Base-by-base conservation (phyloP, 1,140 invertebrate species). In the Hycleus cichorii region DNA sequence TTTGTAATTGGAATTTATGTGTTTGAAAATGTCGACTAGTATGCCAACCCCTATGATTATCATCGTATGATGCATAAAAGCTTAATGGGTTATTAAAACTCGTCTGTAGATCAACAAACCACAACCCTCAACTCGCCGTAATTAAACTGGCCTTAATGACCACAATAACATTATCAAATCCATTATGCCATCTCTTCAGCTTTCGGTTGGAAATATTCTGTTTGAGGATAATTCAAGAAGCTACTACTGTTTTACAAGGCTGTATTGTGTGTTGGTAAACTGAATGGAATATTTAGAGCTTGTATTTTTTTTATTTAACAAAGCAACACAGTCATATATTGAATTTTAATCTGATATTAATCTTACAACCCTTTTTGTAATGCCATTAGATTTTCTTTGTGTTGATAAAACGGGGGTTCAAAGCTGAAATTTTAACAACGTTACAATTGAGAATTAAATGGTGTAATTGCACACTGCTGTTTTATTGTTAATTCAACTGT, bases 151-250 rank as follows among this genome's bases (percentile, higher is more conserved):
- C 62, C 62, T 63, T 63, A 63, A 63, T 60, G 58, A 57, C 58
- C 50, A 54, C 58, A 57, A 63, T 63, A 63, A 63, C 58, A 63
- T 63, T 63, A 63, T 63, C 62, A 63, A 63, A 63, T 63, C 62
- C 62, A 63, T 63, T 63, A 62, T 53, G 42, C 51, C 27, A 53
- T 53, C 51, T 44, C 51, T 40, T 27, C 42, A 45, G 45, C 40
- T 12, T 53, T 45, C 51, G 18, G 40, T 51, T 27, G 27, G 45
- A 42, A 53, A 46, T 45, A 46, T 53, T 46, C 40, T 53, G 51
- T 45, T 42, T 32, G 32, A 32, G 32, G 32, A 53, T 53, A 53
- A 53, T 45, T 53, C 51, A 53, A 53, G 51, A 53, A 42, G 42
- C 51, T 53, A 42, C 51, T 32, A 7, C 7, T 32, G 7, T 32